Evolutionary conservation across 2,113 vertebrate species (phyloP), one percentile per base, ranked within the genome.

Genomic region (Psittacula cyanocephala): DNA sequence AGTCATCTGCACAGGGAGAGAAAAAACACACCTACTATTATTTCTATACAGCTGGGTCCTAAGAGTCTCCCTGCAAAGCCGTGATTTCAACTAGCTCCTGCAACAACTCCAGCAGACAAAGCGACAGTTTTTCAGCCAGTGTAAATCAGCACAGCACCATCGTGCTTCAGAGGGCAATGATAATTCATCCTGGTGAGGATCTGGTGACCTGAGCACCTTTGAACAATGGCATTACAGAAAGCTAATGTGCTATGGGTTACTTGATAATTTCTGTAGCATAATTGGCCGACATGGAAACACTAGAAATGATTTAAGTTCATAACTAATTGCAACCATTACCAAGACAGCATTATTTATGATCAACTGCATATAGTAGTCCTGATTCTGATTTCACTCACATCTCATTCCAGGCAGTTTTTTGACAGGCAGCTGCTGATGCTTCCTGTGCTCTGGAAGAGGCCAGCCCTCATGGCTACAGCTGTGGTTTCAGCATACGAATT

Each of bases 211-310:
- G 68, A 94, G 69, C 91, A 74, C 31, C 5, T 80, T 83, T 90
- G 68, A 82, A 93, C 93, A 96, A 95, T 46, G 69, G 86, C 83
- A 46, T 43, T 55, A 86, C 82, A 92, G 65, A 91, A 37, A 84
- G 80, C 88, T 88, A 78, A 96, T 76, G 90, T 81, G 90, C 91
- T 94, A 44, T 62, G 86, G 90, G 83, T 88, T 97, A 93, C 88
- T 81, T 69, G 83, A 57, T 84, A 91, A 94, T 90, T 91, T 75
- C 92, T 92, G 65, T 80, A 65, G 88, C 77, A 39, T 88, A 95
- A 92, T 86, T 93, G 80, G 95, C 94, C 88, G 88, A 91, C 89
- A 81, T 8, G 84, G 90, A 91, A 94, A 55, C 1, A 2, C 67
- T 71, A 81, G 95, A 59, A 90, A 91, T 43, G 64, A 93, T 1